Evolutionary conservation across 2,888 invertebrate genomes (phyloP).

Genomic region (Eupithecia tripunctaria): DNA sequence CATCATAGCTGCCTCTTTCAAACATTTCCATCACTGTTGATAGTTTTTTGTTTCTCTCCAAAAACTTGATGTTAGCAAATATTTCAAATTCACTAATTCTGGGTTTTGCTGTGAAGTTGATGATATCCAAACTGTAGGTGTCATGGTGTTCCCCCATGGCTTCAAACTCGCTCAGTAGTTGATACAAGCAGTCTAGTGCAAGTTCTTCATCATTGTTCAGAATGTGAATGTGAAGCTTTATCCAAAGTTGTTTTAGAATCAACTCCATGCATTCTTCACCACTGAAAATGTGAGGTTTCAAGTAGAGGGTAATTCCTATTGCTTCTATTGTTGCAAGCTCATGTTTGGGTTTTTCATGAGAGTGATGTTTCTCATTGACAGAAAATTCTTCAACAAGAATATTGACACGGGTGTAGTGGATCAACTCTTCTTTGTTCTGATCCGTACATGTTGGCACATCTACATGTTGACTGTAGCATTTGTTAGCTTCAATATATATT

Average conservation of each 20-base stretch:
- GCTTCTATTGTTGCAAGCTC: conserved; percentile 68
- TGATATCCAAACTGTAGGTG: conserved; percentile 61
- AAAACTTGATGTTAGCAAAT: conserved; percentile 66
- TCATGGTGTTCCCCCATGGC: conserved; percentile 73
- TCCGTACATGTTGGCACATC: conserved; percentile 72
- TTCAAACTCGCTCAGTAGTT: conserved; percentile 74
- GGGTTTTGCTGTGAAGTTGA: conserved; percentile 75
- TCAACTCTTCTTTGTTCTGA: conserved; percentile 65
- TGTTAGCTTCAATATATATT: conserved; percentile 86
- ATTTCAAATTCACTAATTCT: conserved; percentile 68
- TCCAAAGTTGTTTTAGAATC: conserved; percentile 73
- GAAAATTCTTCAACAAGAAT: conserved; percentile 73
- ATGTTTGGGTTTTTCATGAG: conserved; percentile 61
- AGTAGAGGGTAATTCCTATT: conserved; percentile 67
- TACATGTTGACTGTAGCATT: conserved; percentile 79
- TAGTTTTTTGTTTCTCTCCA: conserved; percentile 82
- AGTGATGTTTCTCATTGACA: conserved; percentile 68
- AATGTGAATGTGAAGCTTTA: conserved; percentile 73
- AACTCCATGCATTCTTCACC: conserved; percentile 68
- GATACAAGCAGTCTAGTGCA: conserved; percentile 75
- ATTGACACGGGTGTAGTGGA: conserved; percentile 70
- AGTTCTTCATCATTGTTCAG: conserved; percentile 73
- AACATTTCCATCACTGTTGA: conserved; percentile 88
- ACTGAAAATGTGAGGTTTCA: conserved; percentile 70
- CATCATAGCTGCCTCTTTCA: conserved; percentile 86